Evolutionary conservation across 2,113 vertebrate species (phyloP).

Genomic region (Sinocyclocheilus anshuiensis): DNA sequence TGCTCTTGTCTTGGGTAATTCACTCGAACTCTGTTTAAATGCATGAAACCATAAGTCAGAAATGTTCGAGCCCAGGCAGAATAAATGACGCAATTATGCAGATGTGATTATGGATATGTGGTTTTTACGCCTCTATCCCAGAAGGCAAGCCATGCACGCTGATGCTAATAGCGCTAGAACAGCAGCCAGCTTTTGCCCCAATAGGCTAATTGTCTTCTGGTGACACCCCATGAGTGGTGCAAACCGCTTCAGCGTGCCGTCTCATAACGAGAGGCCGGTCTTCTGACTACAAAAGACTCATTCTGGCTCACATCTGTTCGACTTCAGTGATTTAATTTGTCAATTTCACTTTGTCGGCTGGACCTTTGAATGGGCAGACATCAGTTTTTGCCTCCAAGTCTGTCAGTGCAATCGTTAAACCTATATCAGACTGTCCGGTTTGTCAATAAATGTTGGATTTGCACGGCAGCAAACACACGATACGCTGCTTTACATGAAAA

Average conservation of each 20-base stretch:
- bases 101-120: slow-evolving; percentile 14
- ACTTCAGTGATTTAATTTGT: not conserved
- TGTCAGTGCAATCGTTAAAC: not conserved
- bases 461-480: not conserved
- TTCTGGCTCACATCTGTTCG: not conserved
- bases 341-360: not conserved
- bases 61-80: not conserved
- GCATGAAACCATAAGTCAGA: slow-evolving; percentile 21
- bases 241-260: not conserved
- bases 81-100: slow-evolving; percentile 9
- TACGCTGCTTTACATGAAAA: not conserved
- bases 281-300: not conserved
- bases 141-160: not conserved
- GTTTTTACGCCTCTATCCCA: not conserved
- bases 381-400: not conserved
- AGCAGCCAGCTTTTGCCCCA: slow-evolving; percentile 1
- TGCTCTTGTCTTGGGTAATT: slow-evolving; percentile 19
- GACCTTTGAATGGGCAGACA: not conserved
- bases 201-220: slow-evolving; percentile 2
- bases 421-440: not conserved
- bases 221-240: not conserved
- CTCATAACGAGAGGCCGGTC: not conserved
- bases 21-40: slow-evolving; percentile 9
- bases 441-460: not conserved
- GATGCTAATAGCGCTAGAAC: not conserved